A percentile compares a stretch with the other conserved stretches of the same genome.
Conservation (phyloP, 2,888 invertebrate genomes). For the Abrostola triplasia region DNA sequence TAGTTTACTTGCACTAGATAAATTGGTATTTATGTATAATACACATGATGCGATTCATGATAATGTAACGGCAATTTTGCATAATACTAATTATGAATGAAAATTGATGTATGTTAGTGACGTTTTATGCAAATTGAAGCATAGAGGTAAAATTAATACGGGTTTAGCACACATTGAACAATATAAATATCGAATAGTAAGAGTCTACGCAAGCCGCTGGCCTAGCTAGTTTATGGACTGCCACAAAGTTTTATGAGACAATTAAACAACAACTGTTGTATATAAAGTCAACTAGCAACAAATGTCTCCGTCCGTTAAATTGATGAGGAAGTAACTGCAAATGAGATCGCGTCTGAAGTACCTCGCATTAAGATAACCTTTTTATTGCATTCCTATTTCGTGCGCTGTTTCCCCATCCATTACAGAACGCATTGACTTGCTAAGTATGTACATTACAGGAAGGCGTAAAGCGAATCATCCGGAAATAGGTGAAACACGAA, state of each 20-base stretch:
- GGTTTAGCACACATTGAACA: neutral
- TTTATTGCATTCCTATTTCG: constrained; percentile 51
- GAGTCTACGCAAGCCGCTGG: neutral
- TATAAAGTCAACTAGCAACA: constrained; percentile 12
- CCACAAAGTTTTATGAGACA: neutral
- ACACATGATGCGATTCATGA: too few species aligned
- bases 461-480: constrained; percentile 55
- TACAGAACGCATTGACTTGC: constrained; percentile 43
- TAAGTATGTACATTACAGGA: constrained; percentile 52
- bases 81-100: too few species aligned
- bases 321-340: constrained; percentile 41
- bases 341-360: constrained; percentile 28
- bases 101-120: too few species aligned
- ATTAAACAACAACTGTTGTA: constrained; percentile 6
- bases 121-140: neutral
- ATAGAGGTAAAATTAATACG: neutral
- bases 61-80: too few species aligned
- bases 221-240: neutral
- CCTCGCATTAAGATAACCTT: constrained; percentile 43
- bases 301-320: constrained; percentile 24
- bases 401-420: constrained; percentile 41
- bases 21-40: too few species aligned
- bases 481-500: constrained; percentile 56
- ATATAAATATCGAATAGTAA: neutral
- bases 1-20: neutral